Evolutionary conservation across 2,888 invertebrate genomes (phyloP).

Genomic region (Stenichneumon culpator): DNA sequence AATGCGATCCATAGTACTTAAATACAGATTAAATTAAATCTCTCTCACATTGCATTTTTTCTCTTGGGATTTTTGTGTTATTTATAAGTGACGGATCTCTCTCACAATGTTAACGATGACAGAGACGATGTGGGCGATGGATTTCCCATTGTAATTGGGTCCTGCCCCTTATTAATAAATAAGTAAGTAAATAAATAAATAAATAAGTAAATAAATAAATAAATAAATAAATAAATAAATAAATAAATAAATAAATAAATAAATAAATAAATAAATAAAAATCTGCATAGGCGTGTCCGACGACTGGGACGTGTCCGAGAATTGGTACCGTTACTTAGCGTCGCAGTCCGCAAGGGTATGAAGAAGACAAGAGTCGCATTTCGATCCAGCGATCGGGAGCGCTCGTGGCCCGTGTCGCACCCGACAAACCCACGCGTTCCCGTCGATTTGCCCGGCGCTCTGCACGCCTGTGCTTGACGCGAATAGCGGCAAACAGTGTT

Average conservation of each 20-base stretch:
- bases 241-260: not conserved
- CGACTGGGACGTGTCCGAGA: not conserved
- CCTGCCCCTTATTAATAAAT: too few species aligned
- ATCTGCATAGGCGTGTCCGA: not conserved
- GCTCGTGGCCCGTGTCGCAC: conserved; percentile 9
- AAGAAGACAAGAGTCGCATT: not conserved
- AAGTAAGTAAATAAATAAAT: too few species aligned
- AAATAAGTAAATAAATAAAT: too few species aligned
- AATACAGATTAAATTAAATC: too few species aligned
- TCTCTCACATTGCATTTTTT: too few species aligned
- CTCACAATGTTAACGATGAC: too few species aligned
- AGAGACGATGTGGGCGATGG: too few species aligned
- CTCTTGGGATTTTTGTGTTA: too few species aligned
- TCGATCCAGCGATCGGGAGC: not conserved
- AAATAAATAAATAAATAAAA: not conserved
- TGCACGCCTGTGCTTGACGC: conserved; percentile 17
- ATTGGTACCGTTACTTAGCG: not conserved
- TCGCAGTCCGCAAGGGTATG: not conserved
- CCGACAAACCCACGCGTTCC: conserved; percentile 24
- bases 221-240: too few species aligned
- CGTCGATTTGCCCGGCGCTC: not conserved
- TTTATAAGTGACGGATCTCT: too few species aligned
- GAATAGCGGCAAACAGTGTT: conserved; percentile 16
- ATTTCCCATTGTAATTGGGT: too few species aligned
- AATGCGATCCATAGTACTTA: too few species aligned